Base-by-base conservation (phyloP, 2,113 vertebrate genomes). In the Sander lucioperca region DNA sequence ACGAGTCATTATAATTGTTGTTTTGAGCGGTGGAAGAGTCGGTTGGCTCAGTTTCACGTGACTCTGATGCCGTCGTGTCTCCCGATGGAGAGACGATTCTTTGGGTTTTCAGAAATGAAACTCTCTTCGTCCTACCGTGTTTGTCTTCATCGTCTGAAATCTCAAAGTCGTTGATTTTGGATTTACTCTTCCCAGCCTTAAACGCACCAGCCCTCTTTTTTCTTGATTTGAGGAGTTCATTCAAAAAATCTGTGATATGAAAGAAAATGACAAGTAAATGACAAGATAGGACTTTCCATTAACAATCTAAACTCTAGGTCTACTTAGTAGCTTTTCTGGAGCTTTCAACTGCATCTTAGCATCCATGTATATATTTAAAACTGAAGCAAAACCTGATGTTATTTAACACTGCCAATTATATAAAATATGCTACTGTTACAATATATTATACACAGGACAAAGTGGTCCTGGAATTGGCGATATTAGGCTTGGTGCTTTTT, bases 61-160 rank as follows among this genome's bases (percentile, higher is more conserved):
- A 64, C 58, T 86, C 87, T 27, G 84, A 63, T 0, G 15, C 33
- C 4, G 12, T 13, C 3, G 69, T 64, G 47, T 68, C 25, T 11
- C 77, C 77, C 0, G 43, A 61, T 39, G 87, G 65, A 47, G 84
- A 82, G n/a, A 14, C 23, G 18, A 77, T 74, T 82, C 85, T 94
- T 77, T 93, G 76, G 53, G 89, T 94, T 93, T 97, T 95, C 84
- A 96, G 79, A 88, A 95, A 95, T 4, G 92, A 93, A 15, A 94
- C 91, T 87, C 90, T 95, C 69, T 96, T 95, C 53, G 88, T 90
- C 53, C 74, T 94, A 8, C 87, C 77, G 10, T 89, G 93, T 79
- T 95, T 94, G 71, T 86, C 88, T 79, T 96, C 95, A 54, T 95
- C 91, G 18, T 96, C 96, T 30, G 95, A 95, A 73, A 96, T 80